Evolutionary conservation across 2,797 vertebrate genomes (phyloP), one percentile per base, ranked within the genome.

Genomic region (Aulostomus chinensis): DNA sequence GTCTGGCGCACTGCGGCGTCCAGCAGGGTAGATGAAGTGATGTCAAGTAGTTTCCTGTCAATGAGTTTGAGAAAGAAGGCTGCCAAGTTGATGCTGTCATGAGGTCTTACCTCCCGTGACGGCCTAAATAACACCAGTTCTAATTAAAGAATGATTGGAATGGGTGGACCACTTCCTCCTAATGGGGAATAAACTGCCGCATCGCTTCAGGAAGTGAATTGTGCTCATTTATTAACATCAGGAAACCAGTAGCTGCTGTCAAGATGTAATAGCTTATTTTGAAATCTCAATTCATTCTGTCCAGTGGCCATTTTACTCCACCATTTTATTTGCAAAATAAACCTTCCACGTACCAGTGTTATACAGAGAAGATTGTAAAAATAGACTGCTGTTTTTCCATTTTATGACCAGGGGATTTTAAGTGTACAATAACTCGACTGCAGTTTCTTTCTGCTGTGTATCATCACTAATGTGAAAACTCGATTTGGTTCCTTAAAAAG

Each of bases 81-180:
- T 78, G 81, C 73, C 80, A 81, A 15, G 32, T 36, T 65, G 66
- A 72, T 28, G 64, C 81, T 83, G 81, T 84, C 78, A 57, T 42
- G 79, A 82, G 72, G 69, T 74, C 80, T 81, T 60, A 81, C 74
- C 63, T 70, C 68, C 68, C 9, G 56, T 83, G 87, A 86, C 88
- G 85, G 76, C 74, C 68, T 65, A 78, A 78, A 81, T 84, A 88
- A 88, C 85, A 82, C 76, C 71, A 54, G 48, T 67, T 83, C 75
- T 88, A 87, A 91, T 91, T 88, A 90, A 81, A 83, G 77, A 67
- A 80, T 80, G 76, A 85, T 81, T 75, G 76, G 83, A 85, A 78
- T 60, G 77, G 78, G 76, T 74, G 74, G 78, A 76, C 73, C 73
- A 62, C 67, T 49, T 60, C 56, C 63, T 81, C 77, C 68, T 81